Evolutionary conservation across 1,140 invertebrate species (phyloP), one percentile per base, ranked within the genome.

Genomic region (Gyrodactylus bullatarudis): DNA sequence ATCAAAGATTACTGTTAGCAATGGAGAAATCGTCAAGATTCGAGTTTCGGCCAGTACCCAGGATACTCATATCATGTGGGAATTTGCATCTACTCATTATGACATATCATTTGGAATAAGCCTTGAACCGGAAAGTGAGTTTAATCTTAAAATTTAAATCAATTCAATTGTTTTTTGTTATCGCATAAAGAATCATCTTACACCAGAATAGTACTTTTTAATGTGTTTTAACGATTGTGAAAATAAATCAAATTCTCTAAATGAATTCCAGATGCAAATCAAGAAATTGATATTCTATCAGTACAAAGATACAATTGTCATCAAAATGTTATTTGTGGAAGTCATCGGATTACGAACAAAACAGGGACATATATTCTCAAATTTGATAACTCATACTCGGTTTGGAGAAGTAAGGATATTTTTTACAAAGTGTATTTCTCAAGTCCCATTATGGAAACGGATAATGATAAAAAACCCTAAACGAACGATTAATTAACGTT

Each of bases 331-430:
- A 96, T 96, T 78, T 91, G 90, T 68, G 94, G 94, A 8, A 91
- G 88, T 76, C 95, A 99, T 81, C 83, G 86, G 24, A 98, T 98
- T 82, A 94, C 95, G 1, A 93, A 83, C 1, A 78, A 89, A 22
- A 54, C 8, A 16, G 94, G 95, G 34, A 88, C 97, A 34, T 99
- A 99, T 83, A 83, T 97, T 78, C 83, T 99, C 8, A 99, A 98
- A 83, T 99, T 99, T 82, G 94, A 99, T 82, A 99, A 99, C 83
- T 93, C 91, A 0, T 99, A 96, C 82, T 96, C 91, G 68, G 83
- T 99, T 74, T 99, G 93, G 93, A 86, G 95, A 77, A 94, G 90
- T 76, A 99, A 99, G 86, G 95, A 90, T 19, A 84, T 99, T 25
- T 99, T 97, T 80, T 99, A 98, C 81, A 85, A 93, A 81, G 91